phyloP scores from a whole-genome alignment of 2,888 invertebrate genomes.

The Tiliacea citrago region DNA sequence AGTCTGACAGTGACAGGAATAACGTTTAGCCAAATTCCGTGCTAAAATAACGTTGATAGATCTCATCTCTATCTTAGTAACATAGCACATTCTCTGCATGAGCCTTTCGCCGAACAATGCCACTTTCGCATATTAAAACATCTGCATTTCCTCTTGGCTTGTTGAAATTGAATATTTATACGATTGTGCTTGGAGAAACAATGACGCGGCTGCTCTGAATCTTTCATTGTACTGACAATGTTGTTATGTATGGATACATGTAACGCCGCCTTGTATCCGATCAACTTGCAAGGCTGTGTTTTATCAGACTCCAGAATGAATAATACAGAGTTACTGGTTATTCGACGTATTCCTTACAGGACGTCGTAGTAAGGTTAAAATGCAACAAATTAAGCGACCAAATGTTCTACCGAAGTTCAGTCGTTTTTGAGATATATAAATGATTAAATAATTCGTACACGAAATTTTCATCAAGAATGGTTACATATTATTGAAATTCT shows the following conservation, averaged over 20 bases:
- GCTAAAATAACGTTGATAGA: not conserved
- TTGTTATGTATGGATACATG: constrained; percentile 42
- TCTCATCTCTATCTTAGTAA: not conserved
- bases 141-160: constrained; percentile 49
- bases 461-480: not conserved
- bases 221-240: constrained; percentile 51
- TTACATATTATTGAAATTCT: not conserved
- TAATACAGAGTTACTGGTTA: not conserved
- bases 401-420: no score
- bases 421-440: no score
- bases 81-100: constrained; percentile 16
- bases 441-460: constrained; percentile 2
- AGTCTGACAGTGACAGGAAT: not conserved
- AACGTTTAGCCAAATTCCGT: not conserved
- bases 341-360: no score
- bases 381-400: no score
- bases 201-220: constrained; percentile 39
- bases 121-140: constrained; percentile 53
- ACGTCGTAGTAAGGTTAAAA: no score
- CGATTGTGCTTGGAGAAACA: constrained; percentile 23
- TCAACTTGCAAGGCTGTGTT: constrained; percentile 9
- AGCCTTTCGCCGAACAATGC: constrained; percentile 30
- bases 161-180: constrained; percentile 45
- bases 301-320: not conserved
- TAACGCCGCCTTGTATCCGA: constrained; percentile 14